Conservation (phyloP, 2,888 invertebrate genomes). For the Digitonthophagus gazella region DNA sequence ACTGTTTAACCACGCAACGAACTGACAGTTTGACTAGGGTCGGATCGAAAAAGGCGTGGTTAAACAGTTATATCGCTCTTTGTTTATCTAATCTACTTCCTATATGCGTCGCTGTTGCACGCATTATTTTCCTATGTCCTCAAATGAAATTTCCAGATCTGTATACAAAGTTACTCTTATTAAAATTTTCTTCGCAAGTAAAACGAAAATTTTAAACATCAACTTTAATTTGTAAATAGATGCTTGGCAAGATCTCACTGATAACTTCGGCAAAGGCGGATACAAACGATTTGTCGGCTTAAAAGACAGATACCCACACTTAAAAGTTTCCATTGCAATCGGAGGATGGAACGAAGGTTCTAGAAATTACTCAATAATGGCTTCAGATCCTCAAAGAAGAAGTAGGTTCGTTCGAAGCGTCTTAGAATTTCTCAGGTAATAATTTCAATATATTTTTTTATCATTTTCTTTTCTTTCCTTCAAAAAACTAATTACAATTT, state of each 20-base stretch:
- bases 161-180: not conserved
- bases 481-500: conserved; percentile 3
- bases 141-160: too few species aligned
- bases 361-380: conserved; percentile 67
- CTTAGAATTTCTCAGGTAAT: conserved; percentile 64
- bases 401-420: conserved; percentile 69
- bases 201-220: not conserved
- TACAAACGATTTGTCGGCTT: conserved; percentile 64
- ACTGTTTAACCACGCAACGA: too few species aligned
- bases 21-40: too few species aligned
- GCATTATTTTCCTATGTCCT: too few species aligned
- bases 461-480: not conserved
- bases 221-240: conserved; percentile 51
- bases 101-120: too few species aligned
- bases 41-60: too few species aligned
- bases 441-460: not conserved
- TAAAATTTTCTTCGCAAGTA: too few species aligned
- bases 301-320: conserved; percentile 61
- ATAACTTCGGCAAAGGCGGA: conserved; percentile 70
- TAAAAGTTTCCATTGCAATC: conserved; percentile 73
- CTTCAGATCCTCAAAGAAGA: conserved; percentile 62
- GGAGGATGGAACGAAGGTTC: conserved; percentile 94
- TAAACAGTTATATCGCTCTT: too few species aligned
- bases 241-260: conserved; percentile 74
- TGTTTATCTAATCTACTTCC: too few species aligned